These are phyloP conservation scores for Diachasma alloeum DNA, from an alignment of 1,140 invertebrate species.

Conservation along the genomic window DNA sequence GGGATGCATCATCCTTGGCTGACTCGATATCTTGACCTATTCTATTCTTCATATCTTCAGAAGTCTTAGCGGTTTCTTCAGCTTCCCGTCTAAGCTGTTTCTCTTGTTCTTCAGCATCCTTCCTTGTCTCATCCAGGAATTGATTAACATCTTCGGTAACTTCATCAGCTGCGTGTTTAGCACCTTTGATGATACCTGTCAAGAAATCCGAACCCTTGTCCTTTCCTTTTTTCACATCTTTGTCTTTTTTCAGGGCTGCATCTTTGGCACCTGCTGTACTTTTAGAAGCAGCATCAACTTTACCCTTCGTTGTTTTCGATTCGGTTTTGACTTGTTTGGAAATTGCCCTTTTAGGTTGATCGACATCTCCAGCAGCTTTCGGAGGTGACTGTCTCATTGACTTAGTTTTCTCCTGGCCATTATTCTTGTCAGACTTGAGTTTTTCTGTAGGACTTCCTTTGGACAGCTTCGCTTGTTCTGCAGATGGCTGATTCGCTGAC, in stretches of 20 bases:
- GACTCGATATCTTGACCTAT: neutral
- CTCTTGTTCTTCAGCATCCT: constrained; percentile 21
- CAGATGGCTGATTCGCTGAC: constrained; percentile 26
- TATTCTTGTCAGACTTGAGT: constrained; percentile 19
- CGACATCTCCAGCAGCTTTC: neutral
- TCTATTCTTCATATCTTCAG: constrained; percentile 26
- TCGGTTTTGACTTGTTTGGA: constrained; percentile 36
- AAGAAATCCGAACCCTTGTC: constrained; percentile 38
- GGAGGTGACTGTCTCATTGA: neutral
- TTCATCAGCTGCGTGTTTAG: constrained; percentile 33
- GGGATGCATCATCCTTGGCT: neutral
- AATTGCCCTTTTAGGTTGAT: neutral
- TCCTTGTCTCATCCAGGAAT: constrained; percentile 31
- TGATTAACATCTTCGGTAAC: constrained; percentile 17
- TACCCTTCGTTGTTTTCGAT: constrained; percentile 16
- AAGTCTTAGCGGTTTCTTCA: constrained; percentile 1
- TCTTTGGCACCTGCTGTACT: constrained; percentile 12
- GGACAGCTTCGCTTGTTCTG: constrained; percentile 25
- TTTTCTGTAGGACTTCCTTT: constrained; percentile 32
- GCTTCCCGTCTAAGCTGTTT: constrained; percentile 20
- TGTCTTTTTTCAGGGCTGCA: constrained; percentile 3
- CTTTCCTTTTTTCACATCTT: constrained; percentile 47
- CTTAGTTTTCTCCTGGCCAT: neutral
- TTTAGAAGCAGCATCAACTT: constrained; percentile 14
- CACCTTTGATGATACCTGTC: constrained; percentile 40